phyloP scores from a whole-genome alignment of 2,113 vertebrate genomes.

The Muntiacus muntjak region DNA sequence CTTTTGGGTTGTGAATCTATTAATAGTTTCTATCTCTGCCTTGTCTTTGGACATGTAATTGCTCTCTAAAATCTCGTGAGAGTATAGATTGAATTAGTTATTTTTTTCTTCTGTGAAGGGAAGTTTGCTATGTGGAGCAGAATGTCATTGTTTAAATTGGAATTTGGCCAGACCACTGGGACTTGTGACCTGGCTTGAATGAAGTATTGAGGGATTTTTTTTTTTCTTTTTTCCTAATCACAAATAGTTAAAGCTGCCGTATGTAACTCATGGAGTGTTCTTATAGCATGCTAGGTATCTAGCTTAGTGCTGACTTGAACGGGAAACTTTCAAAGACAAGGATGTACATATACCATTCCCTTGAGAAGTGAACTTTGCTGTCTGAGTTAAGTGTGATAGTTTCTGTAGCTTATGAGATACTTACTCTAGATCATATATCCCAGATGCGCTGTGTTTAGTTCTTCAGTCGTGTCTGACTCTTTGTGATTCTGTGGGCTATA shows the following conservation, averaged over 20 bases:
- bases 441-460: neutral
- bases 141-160: conserved; percentile 11
- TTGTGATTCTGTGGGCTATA: neutral
- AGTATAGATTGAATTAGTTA: neutral
- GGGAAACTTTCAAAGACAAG: neutral
- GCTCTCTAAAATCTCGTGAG: neutral
- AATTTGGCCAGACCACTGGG: neutral
- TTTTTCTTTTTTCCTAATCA: neutral
- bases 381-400: neutral
- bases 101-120: neutral
- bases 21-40: neutral
- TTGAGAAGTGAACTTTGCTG: neutral
- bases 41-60: neutral
- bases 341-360: neutral
- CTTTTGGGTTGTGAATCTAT: neutral
- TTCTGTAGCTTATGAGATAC: neutral
- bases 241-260: neutral
- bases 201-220: neutral
- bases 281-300: neutral
- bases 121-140: neutral
- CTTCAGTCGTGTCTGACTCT: neutral
- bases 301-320: neutral
- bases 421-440: neutral
- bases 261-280: neutral
- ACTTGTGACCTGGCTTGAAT: neutral